Evolutionary conservation across 2,888 invertebrate genomes (phyloP).

Genomic region (Ophonus ardosiacus): DNA sequence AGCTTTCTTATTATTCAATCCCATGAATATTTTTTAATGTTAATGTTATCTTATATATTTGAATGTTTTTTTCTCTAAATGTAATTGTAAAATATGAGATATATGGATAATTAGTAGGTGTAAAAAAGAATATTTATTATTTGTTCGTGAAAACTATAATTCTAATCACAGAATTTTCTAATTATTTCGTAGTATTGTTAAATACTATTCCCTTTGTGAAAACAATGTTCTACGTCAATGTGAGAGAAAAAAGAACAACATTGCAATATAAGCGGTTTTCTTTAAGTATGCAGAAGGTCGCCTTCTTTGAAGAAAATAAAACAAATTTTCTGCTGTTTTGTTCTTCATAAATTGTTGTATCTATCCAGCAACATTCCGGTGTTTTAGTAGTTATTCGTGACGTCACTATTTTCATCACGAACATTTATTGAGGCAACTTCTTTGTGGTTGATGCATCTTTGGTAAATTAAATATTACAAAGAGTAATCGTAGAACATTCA

Average conservation of each 20-base stretch:
- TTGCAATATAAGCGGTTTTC: slow-evolving; percentile 60
- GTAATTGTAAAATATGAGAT: not conserved
- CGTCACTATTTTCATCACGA: slow-evolving; percentile 60
- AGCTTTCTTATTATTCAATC: slow-evolving; percentile 4
- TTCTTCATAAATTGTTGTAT: slow-evolving; percentile 63
- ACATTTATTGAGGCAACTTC: slow-evolving; percentile 38
- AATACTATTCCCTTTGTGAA: slow-evolving; percentile 15
- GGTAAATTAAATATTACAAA: slow-evolving; percentile 24
- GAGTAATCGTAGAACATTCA: not conserved
- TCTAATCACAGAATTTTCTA: slow-evolving; percentile 36
- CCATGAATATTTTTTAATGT: not conserved
- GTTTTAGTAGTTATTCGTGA: slow-evolving; percentile 62
- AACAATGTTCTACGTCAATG: slow-evolving; percentile 49
- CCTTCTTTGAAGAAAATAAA: slow-evolving; percentile 62
- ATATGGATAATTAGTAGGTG: not conserved
- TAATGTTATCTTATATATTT: not conserved
- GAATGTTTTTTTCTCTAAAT: not conserved
- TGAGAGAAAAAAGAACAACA: slow-evolving; percentile 45
- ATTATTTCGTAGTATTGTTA: not conserved
- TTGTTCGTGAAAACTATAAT: slow-evolving; percentile 5
- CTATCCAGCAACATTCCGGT: slow-evolving; percentile 61
- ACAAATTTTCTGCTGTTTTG: slow-evolving; percentile 61
- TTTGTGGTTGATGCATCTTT: slow-evolving; percentile 60
- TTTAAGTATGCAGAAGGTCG: slow-evolving; percentile 63
- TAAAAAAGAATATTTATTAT: not conserved